Conservation (phyloP, 1,140 invertebrate species). For the Parapsyche elsis region DNA sequence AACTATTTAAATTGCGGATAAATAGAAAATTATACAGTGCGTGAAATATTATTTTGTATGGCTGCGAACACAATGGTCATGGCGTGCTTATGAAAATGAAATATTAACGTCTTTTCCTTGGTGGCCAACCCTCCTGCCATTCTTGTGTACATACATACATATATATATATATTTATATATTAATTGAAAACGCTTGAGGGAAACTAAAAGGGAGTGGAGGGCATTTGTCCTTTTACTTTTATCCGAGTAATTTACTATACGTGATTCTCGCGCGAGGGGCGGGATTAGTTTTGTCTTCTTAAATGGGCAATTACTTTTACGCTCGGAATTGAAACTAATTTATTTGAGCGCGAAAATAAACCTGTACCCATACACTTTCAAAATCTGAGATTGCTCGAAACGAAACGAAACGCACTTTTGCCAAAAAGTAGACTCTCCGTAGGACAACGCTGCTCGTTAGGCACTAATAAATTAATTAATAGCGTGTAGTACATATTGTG, state of each 20-base stretch:
- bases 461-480: too few relatives aligned
- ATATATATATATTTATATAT: background rate
- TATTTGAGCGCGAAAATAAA: background rate
- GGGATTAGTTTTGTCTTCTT: slow-evolving; percentile 28
- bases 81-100: slow-evolving; percentile 18
- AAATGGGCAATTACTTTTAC: background rate
- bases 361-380: too few relatives aligned
- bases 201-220: slow-evolving; percentile 16
- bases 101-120: background rate
- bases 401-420: too few relatives aligned
- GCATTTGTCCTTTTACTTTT: slow-evolving; percentile 23
- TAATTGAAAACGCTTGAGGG: slow-evolving; percentile 16
- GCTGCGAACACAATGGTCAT: too few relatives aligned
- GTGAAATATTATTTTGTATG: too few relatives aligned
- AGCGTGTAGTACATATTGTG: too few relatives aligned
- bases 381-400: too few relatives aligned
- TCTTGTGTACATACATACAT: background rate
- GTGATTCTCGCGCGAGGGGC: slow-evolving; percentile 11
- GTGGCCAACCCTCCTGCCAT: background rate
- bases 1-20: too few relatives aligned
- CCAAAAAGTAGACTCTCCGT: too few relatives aligned
- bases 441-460: too few relatives aligned
- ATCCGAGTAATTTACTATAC: slow-evolving; percentile 27
- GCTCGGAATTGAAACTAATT: background rate
- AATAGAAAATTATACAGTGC: too few relatives aligned